Percentiles rank a stretch among this genome's conserved stretches.
Conservation (phyloP, 2,888 invertebrate species). For the Phortica magna region DNA sequence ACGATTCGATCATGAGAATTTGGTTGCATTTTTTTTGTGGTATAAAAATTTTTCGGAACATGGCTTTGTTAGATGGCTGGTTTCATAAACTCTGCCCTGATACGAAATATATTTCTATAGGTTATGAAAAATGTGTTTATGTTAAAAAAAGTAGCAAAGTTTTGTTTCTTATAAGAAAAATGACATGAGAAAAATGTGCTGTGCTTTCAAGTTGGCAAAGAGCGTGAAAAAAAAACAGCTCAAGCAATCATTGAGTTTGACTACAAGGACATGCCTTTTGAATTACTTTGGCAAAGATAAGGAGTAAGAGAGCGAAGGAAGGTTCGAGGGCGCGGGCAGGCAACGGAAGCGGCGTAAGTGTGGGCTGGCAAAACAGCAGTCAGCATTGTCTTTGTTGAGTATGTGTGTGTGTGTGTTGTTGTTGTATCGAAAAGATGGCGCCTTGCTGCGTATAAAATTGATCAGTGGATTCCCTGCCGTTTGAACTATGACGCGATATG, state of each 20-base stretch:
- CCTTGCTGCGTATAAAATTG: slow-evolving; percentile 78
- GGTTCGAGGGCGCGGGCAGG: not conserved
- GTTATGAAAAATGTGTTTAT: too few species aligned
- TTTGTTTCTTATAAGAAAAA: too few species aligned
- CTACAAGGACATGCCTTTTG: slow-evolving; percentile 38
- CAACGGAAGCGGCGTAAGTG: not conserved
- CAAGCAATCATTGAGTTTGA: slow-evolving; percentile 4
- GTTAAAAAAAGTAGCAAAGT: too few species aligned
- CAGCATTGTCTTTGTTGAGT: not conserved
- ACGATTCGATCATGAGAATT: too few species aligned
- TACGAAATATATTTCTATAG: too few species aligned
- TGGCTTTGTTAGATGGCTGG: too few species aligned
- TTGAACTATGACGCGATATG: slow-evolving; percentile 79
- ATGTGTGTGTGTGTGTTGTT: slow-evolving; percentile 7
- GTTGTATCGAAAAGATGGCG: slow-evolving; percentile 69
- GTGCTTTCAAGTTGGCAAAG: too few species aligned
- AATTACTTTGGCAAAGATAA: slow-evolving; percentile 18
- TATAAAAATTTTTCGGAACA: too few species aligned
- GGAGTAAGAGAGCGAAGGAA: not conserved
- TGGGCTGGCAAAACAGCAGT: slow-evolving; percentile 4
- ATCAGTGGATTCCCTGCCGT: slow-evolving; percentile 78
- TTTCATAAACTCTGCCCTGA: too few species aligned
- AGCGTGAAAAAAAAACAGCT: not conserved
- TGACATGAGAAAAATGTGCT: too few species aligned
- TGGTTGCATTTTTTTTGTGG: too few species aligned